Conservation (phyloP, 2,797 vertebrate genomes). For the Pristis pectinata region DNA sequence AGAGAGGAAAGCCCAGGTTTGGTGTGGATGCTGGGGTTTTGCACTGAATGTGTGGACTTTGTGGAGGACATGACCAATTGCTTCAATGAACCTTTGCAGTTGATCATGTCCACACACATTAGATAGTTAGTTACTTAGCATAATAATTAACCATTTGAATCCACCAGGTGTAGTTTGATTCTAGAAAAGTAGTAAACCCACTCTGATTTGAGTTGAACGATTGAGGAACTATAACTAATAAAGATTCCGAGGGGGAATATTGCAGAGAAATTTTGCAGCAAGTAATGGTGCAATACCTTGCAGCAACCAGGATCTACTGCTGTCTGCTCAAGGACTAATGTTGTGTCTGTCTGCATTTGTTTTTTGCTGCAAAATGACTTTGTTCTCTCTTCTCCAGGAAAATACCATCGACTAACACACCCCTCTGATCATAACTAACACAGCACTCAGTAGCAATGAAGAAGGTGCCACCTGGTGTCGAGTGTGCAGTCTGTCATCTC, state of each 20-base stretch:
- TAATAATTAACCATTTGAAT: not conserved
- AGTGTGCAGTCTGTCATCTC: not conserved
- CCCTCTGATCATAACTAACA: not conserved
- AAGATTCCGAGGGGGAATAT: not conserved
- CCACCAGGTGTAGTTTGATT: not conserved
- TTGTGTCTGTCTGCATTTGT: not conserved
- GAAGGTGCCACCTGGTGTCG: not conserved
- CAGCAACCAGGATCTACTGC: too few relatives aligned
- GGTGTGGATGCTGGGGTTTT: too few relatives aligned
- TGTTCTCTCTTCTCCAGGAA: not conserved
- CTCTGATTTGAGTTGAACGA: not conserved
- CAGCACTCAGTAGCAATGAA: not conserved
- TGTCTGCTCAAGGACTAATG: not conserved
- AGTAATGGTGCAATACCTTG: too few relatives aligned
- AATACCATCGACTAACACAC: not conserved
- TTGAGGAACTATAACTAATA: too few relatives aligned
- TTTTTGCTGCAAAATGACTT: not conserved
- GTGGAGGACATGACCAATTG: too few relatives aligned
- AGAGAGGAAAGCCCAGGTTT: not conserved
- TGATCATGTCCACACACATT: too few relatives aligned
- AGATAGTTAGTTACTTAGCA: not conserved
- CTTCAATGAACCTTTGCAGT: too few relatives aligned
- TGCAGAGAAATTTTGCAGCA: not conserved
- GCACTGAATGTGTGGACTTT: too few relatives aligned
- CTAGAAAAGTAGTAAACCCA: too few relatives aligned